Conservation (phyloP, 2,797 vertebrate species). For the Sebastes taczanowskii region DNA sequence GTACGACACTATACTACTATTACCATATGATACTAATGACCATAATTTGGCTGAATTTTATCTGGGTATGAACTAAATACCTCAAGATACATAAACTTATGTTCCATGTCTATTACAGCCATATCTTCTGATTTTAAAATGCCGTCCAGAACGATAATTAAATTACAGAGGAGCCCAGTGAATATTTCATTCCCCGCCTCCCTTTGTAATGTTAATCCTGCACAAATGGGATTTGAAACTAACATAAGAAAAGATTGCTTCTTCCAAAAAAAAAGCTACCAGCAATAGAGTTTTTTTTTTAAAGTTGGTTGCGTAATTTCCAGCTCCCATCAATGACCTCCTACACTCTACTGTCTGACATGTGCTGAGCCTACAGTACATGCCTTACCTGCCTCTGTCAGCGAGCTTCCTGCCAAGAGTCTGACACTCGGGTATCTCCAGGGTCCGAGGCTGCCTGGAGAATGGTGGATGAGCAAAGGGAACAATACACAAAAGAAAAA, state of each 20-base stretch:
- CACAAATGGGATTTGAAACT: not conserved
- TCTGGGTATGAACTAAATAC: not conserved
- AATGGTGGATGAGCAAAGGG: conserved; percentile 84
- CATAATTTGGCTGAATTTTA: not conserved
- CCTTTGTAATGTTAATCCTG: not conserved
- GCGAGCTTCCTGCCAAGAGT: conserved; percentile 89
- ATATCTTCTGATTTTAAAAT: not conserved
- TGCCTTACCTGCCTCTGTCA: conserved; percentile 93
- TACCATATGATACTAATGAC: not conserved
- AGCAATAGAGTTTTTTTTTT: not conserved
- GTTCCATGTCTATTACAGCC: not conserved
- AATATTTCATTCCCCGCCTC: not conserved
- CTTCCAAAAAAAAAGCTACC: not conserved
- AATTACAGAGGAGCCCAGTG: not conserved
- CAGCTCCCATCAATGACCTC: not conserved
- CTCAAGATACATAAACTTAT: not conserved
- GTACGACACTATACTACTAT: not conserved
- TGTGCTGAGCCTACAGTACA: conserved; percentile 59
- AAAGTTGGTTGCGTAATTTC: not conserved
- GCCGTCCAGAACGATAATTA: not conserved
- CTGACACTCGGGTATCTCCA: conserved; percentile 92
- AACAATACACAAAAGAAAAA: conserved; percentile 67
- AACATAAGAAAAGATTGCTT: not conserved
- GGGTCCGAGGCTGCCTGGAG: conserved; percentile 92
- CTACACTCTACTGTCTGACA: conserved; percentile 20